phyloP scores from a whole-genome alignment of 2,113 vertebrate genomes.

The Oceanodroma tethys region DNA sequence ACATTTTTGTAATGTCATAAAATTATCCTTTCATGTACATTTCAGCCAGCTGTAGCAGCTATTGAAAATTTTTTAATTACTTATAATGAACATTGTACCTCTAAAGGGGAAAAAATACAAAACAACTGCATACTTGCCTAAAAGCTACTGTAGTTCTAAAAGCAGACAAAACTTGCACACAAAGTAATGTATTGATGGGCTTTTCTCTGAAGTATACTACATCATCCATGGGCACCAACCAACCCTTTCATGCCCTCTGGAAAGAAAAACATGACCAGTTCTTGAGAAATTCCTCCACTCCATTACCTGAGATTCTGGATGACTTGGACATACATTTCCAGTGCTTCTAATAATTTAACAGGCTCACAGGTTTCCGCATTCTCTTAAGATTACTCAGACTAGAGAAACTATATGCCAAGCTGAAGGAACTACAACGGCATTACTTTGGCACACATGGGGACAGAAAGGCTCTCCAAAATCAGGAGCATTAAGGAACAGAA shows the following conservation, averaged over 20 bases:
- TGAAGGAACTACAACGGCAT: not conserved
- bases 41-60: not conserved
- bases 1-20: not conserved
- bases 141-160: not conserved
- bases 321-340: not conserved
- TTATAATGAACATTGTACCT: not conserved
- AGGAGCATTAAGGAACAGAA: not conserved
- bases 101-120: not conserved
- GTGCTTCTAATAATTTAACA: not conserved
- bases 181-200: not conserved
- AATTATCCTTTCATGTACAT: not conserved
- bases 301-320: not conserved
- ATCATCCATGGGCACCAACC: not conserved
- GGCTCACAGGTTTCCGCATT: not conserved
- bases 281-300: not conserved
- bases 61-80: not conserved
- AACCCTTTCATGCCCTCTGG: not conserved
- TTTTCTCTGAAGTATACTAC: not conserved
- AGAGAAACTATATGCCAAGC: not conserved
- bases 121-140: not conserved
- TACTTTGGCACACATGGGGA: not conserved
- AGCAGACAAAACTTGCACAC: not conserved
- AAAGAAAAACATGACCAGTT: not conserved
- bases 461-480: not conserved
- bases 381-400: not conserved